Evolutionary conservation across 1,140 invertebrate species (phyloP), one percentile per base, ranked within the genome.

Genomic region (Drepana arcuata): DNA sequence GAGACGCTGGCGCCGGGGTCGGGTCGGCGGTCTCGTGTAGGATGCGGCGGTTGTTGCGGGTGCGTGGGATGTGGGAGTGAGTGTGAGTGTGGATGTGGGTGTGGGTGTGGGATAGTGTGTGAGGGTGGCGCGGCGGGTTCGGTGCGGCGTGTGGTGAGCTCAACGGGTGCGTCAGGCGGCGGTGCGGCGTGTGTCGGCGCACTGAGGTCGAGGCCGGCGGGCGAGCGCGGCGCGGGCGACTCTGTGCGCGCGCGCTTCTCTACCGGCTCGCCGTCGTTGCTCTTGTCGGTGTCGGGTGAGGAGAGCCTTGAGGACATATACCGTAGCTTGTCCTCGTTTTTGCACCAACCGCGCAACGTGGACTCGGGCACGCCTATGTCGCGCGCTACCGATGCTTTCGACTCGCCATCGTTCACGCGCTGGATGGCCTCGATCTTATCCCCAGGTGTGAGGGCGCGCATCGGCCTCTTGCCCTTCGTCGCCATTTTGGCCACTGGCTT

Each of bases 341-440:
- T 94, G 74, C 92, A 94, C 92, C 92, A 94, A 11, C 92, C 92
- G 0, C 92, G 84, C 1, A 94, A 71, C 0, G 92, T 94, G 0
- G 91, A 93, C 65, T 94, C 92, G 0, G 92, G 92, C 0, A 94
- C 91, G 0, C 91, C 91, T 56, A 93, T 92, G 46, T 93, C 90
- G 0, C 92, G 75, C 0, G 92, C 92, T 0, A 94, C 92, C 0
- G 92, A 92, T 0, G 92, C 92, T 52, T 94, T 93, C 7, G 90
- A 92, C 62, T 93, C 91, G 18, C 92, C 92, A 51, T 91, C 88
- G 74, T 92, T 91, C 0, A 94, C 92, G 14, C 92, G 83, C 41
- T 90, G 86, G 25, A 94, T 93, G 2, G 92, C 92, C 16, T 89
- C 88, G 36, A 94, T 86, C 69, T 94, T 94, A 55, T 93, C 91